Conservation (phyloP, 2,888 invertebrate species). For the Noctua pronuba region DNA sequence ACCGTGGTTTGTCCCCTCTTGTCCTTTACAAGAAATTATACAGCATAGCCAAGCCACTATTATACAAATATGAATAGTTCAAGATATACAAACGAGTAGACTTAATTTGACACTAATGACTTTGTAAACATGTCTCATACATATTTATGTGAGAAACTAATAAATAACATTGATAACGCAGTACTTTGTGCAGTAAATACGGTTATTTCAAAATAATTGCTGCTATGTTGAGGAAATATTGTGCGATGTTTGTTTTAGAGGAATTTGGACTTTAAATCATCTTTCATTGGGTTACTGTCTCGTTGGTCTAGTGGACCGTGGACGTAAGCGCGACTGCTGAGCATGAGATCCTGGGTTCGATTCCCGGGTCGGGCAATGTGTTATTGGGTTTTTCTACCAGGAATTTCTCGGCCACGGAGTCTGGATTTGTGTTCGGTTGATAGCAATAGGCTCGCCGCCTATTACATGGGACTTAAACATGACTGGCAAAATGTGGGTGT, state of each 20-base stretch:
- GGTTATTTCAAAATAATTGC: conserved; percentile 54
- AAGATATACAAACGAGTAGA: conserved; percentile 68
- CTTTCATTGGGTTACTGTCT: no score
- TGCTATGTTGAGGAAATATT: conserved; percentile 8
- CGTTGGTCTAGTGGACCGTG: no score
- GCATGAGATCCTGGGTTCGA: no score
- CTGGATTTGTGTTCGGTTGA: no score
- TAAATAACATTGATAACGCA: conserved; percentile 63
- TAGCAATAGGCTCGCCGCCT: no score
- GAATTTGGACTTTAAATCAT: not conserved
- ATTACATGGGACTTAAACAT: no score
- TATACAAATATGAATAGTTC: conserved; percentile 54
- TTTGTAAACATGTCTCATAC: conserved; percentile 62
- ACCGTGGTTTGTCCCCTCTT: not conserved
- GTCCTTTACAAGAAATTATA: conserved; percentile 39
- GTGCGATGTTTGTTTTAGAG: conserved; percentile 19
- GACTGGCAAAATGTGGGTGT: no score
- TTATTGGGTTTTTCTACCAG: no score
- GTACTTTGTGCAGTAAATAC: conserved; percentile 39
- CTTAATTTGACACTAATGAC: conserved; percentile 72
- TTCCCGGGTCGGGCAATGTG: no score
- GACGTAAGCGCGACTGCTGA: no score
- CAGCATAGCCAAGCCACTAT: conserved; percentile 29
- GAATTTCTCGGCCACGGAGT: no score
- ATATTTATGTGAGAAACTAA: conserved; percentile 75